Evolutionary conservation across 64 coral and sea anemone genomes (phyloP), one percentile per base, ranked within the genome.

Genomic region (Dendronephthya gigantea): DNA sequence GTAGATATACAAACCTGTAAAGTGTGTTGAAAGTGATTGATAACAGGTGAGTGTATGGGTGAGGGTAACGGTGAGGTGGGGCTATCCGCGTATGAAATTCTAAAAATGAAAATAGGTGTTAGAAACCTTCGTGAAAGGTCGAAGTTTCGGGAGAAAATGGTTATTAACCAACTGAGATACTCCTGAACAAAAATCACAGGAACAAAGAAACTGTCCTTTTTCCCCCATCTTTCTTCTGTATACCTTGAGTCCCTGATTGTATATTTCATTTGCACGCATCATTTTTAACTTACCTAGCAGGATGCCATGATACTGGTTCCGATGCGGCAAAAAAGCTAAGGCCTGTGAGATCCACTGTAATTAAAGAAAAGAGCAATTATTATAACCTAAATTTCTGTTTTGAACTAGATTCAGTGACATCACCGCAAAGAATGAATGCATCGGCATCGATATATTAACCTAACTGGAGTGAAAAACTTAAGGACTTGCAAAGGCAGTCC

Each of bases 11-110:
- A 16, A 35, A 79, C 88, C 76, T 83, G 82, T 32, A 89, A 49
- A 14, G 85, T 83, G 81, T 93, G 92, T 45, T 86, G 25, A 16
- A 84, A 31, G 88, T 83, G 82, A 56, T 11, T 83, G 22, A 9
- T 62, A 49, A 81, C 74, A 19, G 87, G 23, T 50, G 87, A 70
- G 14, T 75, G 55, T 55, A 88, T 48, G 74, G 87, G 87, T 37
- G 87, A 88, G 43, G 65, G 87, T 34, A 88, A 87, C 31, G 85
- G 91, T 30, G 88, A 90, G 0, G 90, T 36, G 59, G 91, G 69
- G 34, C 69, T 76, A 31, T 76, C 69, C 3, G 6, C 69, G 69
- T 76, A 76, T 15, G 69, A 30, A 34, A 76, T 76, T 34, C 69
- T 76, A 76, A 16, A 37, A 76, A 76, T 33, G 3, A 76, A 2